Conservation (phyloP, 1,140 invertebrate species). For the Magallana angulata region DNA sequence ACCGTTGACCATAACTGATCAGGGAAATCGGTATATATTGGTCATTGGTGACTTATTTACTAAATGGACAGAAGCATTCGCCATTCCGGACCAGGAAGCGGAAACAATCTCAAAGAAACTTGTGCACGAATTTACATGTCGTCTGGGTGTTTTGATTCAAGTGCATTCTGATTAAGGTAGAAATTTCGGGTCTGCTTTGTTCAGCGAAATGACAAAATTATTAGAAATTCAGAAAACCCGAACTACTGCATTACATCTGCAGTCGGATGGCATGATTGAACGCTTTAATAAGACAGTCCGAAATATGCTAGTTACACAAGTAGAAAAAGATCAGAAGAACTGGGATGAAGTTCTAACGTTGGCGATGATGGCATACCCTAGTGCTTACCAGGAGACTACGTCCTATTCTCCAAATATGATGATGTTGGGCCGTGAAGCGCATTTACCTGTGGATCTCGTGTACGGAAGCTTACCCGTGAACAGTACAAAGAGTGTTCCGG, state of each 20-base stretch:
- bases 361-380: slow-evolving; percentile 23
- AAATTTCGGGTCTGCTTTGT: slow-evolving; percentile 51
- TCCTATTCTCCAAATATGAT: neutral
- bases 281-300: slow-evolving; percentile 67
- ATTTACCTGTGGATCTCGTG: too few relatives aligned
- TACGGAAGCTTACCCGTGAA: too few relatives aligned
- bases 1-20: neutral
- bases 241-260: slow-evolving; percentile 53
- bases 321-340: slow-evolving; percentile 31
- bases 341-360: slow-evolving; percentile 55
- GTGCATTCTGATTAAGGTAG: slow-evolving; percentile 54
- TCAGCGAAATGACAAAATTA: slow-evolving; percentile 37
- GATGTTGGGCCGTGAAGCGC: neutral
- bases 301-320: slow-evolving; percentile 61
- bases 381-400: neutral
- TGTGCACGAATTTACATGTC: slow-evolving; percentile 45
- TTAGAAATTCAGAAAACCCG: slow-evolving; percentile 40
- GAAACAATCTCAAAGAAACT: slow-evolving; percentile 62
- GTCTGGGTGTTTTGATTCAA: slow-evolving; percentile 36
- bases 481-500: too few relatives aligned
- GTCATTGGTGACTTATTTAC: slow-evolving; percentile 11
- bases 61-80: slow-evolving; percentile 18
- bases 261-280: slow-evolving; percentile 61
- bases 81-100: slow-evolving; percentile 48
- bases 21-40: neutral